Percentiles rank a stretch among this genome's conserved stretches.
These are phyloP conservation scores for Cryptoleucopteryx plumbea DNA, from an alignment of 2,113 vertebrate genomes.

Conservation along the genomic window DNA sequence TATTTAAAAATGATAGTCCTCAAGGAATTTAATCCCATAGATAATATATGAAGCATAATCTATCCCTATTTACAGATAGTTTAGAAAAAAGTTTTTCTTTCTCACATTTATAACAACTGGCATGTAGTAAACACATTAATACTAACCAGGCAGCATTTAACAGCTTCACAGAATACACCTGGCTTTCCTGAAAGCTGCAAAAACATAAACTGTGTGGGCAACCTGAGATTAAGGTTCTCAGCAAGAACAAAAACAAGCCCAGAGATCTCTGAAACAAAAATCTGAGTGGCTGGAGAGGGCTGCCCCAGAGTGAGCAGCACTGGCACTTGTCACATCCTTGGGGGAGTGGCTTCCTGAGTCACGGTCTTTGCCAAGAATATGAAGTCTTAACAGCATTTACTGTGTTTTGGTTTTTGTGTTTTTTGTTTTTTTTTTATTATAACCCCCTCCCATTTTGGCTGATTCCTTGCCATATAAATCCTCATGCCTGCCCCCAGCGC, in stretches of 20 bases:
- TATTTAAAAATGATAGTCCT: not conserved
- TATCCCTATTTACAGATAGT: not conserved
- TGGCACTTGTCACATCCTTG: rapidly evolving
- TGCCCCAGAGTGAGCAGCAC: rapidly evolving
- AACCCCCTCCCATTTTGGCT: not conserved
- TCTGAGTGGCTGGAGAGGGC: not conserved
- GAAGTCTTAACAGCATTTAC: not conserved
- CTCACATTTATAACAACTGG: not conserved
- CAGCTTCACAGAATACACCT: not conserved
- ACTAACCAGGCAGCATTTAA: not conserved
- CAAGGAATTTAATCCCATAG: not conserved
- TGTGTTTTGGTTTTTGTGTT: not conserved
- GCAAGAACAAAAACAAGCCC: not conserved
- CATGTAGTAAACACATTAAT: not conserved
- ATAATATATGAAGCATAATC: not conserved
- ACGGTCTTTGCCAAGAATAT: not conserved
- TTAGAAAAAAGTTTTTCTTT: not conserved
- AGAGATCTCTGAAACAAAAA: not conserved
- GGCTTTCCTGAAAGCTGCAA: not conserved
- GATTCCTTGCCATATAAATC: not conserved
- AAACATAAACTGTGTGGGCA: not conserved
- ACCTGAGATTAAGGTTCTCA: not conserved
- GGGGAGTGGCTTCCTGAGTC: not conserved
- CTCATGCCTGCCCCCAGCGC: rapidly evolving
- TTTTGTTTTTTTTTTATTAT: too few species aligned